Percentiles rank a stretch among this genome's conserved stretches.
phyloP scores from a whole-genome alignment of 2,113 vertebrate genomes.

The Corythoichthys intestinalis region DNA sequence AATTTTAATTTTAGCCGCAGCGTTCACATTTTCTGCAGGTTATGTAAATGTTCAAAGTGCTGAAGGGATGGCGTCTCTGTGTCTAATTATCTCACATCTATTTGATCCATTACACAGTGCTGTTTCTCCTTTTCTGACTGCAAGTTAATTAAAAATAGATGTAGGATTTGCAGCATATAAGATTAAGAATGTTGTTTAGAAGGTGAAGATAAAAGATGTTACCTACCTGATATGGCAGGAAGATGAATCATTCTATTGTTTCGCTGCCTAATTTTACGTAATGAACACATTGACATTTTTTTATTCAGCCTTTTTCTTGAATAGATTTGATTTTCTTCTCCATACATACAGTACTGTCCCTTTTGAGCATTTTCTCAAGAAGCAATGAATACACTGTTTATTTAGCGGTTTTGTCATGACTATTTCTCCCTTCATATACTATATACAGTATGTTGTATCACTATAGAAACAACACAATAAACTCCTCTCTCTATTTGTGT shows the following conservation, averaged over 20 bases:
- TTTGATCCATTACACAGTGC: constrained; percentile 74
- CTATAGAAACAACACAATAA: not conserved
- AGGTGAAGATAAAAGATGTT: constrained; percentile 78
- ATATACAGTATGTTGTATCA: not conserved
- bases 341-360: constrained; percentile 25
- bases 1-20: constrained; percentile 31
- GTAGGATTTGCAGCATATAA: constrained; percentile 71
- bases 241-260: constrained; percentile 76
- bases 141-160: constrained; percentile 77
- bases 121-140: constrained; percentile 67
- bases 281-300: constrained; percentile 74
- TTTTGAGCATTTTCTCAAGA: constrained; percentile 35
- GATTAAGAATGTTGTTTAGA: constrained; percentile 74
- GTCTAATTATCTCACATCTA: constrained; percentile 75
- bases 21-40: constrained; percentile 44
- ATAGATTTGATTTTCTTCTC: constrained; percentile 54
- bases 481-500: constrained; percentile 30
- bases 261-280: constrained; percentile 76
- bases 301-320: constrained; percentile 64
- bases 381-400: constrained; percentile 12
- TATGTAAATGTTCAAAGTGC: constrained; percentile 66
- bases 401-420: constrained; percentile 28
- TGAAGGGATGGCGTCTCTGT: constrained; percentile 68
- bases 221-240: constrained; percentile 74
- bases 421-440: constrained; percentile 9